Base-by-base conservation (phyloP, 2,888 invertebrate genomes). In the Megaustenia siamemsis region DNA sequence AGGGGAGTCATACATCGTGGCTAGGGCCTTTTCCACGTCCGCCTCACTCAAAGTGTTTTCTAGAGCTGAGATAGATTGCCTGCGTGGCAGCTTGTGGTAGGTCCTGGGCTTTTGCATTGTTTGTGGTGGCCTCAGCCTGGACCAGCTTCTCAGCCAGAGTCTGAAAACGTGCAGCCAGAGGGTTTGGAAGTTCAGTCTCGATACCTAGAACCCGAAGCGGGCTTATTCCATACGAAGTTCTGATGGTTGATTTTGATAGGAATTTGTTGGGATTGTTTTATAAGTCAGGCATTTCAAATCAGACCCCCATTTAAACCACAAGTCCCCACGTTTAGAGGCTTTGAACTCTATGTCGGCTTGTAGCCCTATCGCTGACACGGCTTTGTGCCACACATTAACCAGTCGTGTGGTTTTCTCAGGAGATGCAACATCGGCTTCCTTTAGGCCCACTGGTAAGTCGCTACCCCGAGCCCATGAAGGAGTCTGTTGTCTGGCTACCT, bases 241-340 rank as follows among this genome's bases (percentile, higher is more conserved):
- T n/a, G 68, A 68, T 10, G 8, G 10, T 38, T 68, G 68, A 68
- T 2, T 5, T 18, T 10, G 68, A 12, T 5, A 68, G 38, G 10
- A 68, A 68, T 38, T 68, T 68, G 3, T 1, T 38, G 38, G 68
- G 68, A 1, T 4, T 35, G 38, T 68, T 68, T 68, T 68, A 68
- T 38, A 4, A 1, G 35, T 68, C 38, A 68, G 18, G 8, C 35
- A 38, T 38, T 35, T 35, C 68, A 35, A 68, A 5, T 35, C 68
- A 4, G 35, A 35, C 35, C 68, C 68, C 68, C 68, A 68, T 38
- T 68, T 68, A 68, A 68, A 35, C 68, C 68, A 68, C 68, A 68
- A 68, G 38, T 68, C 68, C 3, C 68, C 68, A 4, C 38, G 35
- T 3, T 35, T 68, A 15, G 68, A 68, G 32, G 68, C 43, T 45